Percentiles rank a stretch among this genome's conserved stretches.
phyloP scores from a whole-genome alignment of 1,140 invertebrate species.

The Hyles vespertilio region DNA sequence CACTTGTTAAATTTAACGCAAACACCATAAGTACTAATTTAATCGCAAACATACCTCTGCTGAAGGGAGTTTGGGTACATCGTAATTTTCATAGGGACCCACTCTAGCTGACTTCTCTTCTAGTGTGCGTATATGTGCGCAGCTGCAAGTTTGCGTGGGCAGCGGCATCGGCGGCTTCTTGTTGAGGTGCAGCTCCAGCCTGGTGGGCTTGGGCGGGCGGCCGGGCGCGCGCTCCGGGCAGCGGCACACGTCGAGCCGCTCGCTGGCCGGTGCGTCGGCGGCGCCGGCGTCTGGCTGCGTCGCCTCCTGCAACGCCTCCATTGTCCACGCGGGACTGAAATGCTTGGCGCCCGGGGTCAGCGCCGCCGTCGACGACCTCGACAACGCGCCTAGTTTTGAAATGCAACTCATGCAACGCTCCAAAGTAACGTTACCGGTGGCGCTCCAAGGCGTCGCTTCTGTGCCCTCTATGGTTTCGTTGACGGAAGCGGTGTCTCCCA shows the following conservation, averaged over 20 bases:
- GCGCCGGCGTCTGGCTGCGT: slow-evolving; percentile 16
- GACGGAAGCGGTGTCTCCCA: slow-evolving; percentile 76
- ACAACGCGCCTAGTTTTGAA: slow-evolving; percentile 83
- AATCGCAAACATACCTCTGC: slow-evolving; percentile 62
- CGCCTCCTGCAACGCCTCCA: slow-evolving; percentile 72
- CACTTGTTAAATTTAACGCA: too few relatives aligned
- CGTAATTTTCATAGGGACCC: slow-evolving; percentile 85
- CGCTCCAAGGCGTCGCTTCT: slow-evolving; percentile 30
- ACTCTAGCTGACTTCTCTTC: slow-evolving; percentile 41
- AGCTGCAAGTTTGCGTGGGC: slow-evolving; percentile 37
- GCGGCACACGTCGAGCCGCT: slow-evolving; percentile 44
- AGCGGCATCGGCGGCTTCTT: slow-evolving; percentile 58
- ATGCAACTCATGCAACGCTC: slow-evolving; percentile 87
- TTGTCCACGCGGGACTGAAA: slow-evolving; percentile 80
- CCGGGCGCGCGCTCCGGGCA: slow-evolving; percentile 38
- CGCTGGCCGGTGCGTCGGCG: slow-evolving; percentile 8
- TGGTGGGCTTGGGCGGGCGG: slow-evolving; percentile 49
- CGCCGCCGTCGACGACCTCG: slow-evolving; percentile 76
- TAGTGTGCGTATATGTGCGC: slow-evolving; percentile 27
- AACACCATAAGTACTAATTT: too few relatives aligned
- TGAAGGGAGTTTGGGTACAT: slow-evolving; percentile 80
- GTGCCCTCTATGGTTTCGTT: slow-evolving; percentile 46
- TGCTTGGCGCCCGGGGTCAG: slow-evolving; percentile 63
- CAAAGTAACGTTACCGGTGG: slow-evolving; percentile 68
- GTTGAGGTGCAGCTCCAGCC: slow-evolving; percentile 72